Conservation (phyloP, 2,797 vertebrate species). For the Sciurus vulgaris region DNA sequence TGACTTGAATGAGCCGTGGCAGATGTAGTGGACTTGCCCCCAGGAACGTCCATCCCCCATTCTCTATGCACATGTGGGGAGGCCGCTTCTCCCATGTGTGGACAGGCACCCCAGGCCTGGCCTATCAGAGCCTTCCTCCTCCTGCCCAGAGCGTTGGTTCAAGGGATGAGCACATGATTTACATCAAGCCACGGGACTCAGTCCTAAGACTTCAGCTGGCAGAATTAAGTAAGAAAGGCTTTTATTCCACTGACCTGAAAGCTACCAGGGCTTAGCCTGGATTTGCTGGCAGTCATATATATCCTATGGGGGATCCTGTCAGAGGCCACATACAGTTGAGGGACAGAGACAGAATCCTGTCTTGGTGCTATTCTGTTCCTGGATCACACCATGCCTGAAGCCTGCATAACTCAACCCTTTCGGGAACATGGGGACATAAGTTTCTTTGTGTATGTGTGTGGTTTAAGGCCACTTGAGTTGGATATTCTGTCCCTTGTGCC, state of each 20-base stretch:
- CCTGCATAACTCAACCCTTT: neutral
- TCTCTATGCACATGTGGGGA: neutral
- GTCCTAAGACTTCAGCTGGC: neutral
- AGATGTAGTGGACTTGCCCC: neutral
- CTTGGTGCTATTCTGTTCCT: neutral
- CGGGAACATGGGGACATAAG: neutral
- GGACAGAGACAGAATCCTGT: neutral
- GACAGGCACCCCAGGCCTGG: neutral
- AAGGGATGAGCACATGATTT: neutral
- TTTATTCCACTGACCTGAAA: neutral
- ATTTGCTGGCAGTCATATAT: neutral
- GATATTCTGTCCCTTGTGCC: neutral
- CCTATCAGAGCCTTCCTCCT: neutral
- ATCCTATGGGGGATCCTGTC: neutral
- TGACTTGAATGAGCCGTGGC: neutral
- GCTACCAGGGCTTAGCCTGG: neutral
- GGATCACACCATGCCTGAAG: conserved; percentile 53
- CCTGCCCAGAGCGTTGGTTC: neutral
- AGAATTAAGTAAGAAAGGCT: neutral
- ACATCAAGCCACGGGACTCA: neutral
- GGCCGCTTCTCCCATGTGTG: neutral
- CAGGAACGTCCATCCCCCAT: neutral
- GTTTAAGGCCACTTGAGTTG: neutral
- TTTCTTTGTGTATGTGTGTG: neutral
- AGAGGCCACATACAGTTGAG: neutral